Evolutionary conservation across 2,888 invertebrate genomes (phyloP), one percentile per base, ranked within the genome.

Genomic region (Formica aserva): DNA sequence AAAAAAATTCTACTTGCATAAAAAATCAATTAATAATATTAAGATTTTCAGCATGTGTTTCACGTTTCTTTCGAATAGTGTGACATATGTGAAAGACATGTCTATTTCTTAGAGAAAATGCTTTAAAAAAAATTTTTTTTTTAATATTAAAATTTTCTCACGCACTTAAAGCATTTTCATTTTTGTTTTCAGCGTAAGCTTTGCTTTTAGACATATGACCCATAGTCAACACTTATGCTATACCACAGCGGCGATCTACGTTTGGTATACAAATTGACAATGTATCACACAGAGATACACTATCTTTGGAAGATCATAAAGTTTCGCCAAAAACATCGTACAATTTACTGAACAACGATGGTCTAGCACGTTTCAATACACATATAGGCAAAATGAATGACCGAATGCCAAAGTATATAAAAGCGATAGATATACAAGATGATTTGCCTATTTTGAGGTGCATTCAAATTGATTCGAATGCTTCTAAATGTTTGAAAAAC

Each of bases 211-310:
- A 22, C 4, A 45, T 13, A 52, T n/a, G 32, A 67, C 3, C 4
- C 76, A 84, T 82, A 72, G 60, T 88, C 76, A 85, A 89, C 82
- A 84, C 75, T 88, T 87, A 84, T 38, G 62, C 72, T 87, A 83
- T 75, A 83, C 76, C 83, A 80, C 72, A 76, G 77, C 66, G 82
- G 66, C 60, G 84, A 87, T 85, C 80, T 74, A 71, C 60, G 84
- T 87, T 88, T 87, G 82, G 87, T 88, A 82, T 82, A 80, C 60
- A 76, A 83, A 66, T 78, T 65, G 84, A 85, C 65, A 87, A 86
- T 87, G 67, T 52, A 80, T 83, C 72, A 55, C 18, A 82, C 11
- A 82, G 72, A 84, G 76, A 75, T 71, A 48, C 29, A 71, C 60
- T 62, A 84, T 77, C 74, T 75, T 80, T 82, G 52, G 67, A 88